Conservation (phyloP, 2,113 vertebrate genomes). For the Neofelis nebulosa region DNA sequence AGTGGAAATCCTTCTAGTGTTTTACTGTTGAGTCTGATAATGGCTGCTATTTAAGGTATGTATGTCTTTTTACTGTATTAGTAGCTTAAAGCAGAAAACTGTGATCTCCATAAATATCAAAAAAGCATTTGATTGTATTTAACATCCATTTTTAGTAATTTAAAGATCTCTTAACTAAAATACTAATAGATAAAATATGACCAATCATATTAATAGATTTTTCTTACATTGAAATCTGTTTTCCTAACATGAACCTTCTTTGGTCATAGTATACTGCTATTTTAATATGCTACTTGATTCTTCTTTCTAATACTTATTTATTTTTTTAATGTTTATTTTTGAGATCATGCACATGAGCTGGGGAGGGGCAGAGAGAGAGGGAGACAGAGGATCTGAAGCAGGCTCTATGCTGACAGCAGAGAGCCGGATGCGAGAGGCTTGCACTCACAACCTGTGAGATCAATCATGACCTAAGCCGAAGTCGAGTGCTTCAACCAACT, state of each 20-base stretch:
- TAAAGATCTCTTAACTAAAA: background rate
- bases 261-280: background rate
- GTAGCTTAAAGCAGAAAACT: background rate
- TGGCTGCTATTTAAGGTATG: background rate
- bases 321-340: background rate
- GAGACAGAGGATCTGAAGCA: no score
- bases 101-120: background rate
- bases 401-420: no score
- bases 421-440: no score
- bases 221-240: background rate
- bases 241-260: slow-evolving; percentile 15
- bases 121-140: slow-evolving; percentile 28
- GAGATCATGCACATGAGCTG: no score
- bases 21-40: background rate
- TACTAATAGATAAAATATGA: background rate
- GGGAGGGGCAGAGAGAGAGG: no score
- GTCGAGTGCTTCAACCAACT: background rate
- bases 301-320: background rate
- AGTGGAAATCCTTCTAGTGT: background rate
- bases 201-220: background rate
- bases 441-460: no score
- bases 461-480: background rate
- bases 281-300: slow-evolving; percentile 10
- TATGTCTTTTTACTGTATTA: background rate
- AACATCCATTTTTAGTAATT: background rate